Base-by-base conservation (phyloP, 2,113 vertebrate genomes). In the Ascaphus truei region DNA sequence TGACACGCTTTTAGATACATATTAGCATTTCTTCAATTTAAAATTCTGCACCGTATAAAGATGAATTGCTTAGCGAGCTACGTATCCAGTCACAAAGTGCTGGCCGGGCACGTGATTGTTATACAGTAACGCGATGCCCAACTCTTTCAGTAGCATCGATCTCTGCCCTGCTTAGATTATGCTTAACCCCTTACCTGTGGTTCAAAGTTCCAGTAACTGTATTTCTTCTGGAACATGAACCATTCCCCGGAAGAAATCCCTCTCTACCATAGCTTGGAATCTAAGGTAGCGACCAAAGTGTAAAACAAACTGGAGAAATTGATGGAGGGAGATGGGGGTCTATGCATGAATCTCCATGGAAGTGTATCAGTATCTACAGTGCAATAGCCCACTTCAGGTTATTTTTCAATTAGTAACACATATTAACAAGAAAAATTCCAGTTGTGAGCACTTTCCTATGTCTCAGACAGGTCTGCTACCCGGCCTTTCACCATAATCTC, bases 1-100 rank as follows among this genome's bases (percentile, higher is more conserved):
- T 90, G 91, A 89, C 89, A 92, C 90, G 89, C 90, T 90, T 89
- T 92, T 88, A 91, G 87, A 86, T 89, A 83, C 79, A 86, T 88
- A 91, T 91, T 90, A 88, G 86, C 88, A 90, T 89, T 91, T 90
- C 86, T 86, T 83, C 85, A 80, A 87, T 91, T 86, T 89, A 78
- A 84, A 89, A 88, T 84, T 83, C 81, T 79, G 84, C 75, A 79
- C 80, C 84, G 84, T 85, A 87, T 84, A 85, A 81, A 66, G 62
- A 66, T 66, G 62, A 66, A 55, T 55, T 66, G 62, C 62, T 30
- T 43, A 26, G 52, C 37, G 50, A 33, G 52, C 37, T 30, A 12
- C 7, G 51, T 26, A 56, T 31, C 50, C 51, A 7, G 50, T 36
- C 34, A 41, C 31, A 23, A 11, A 39, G 62, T 53, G 18, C 27